Evolutionary conservation across 2,888 invertebrate species (phyloP).

Genomic region (Neoitamus cyanurus): DNA sequence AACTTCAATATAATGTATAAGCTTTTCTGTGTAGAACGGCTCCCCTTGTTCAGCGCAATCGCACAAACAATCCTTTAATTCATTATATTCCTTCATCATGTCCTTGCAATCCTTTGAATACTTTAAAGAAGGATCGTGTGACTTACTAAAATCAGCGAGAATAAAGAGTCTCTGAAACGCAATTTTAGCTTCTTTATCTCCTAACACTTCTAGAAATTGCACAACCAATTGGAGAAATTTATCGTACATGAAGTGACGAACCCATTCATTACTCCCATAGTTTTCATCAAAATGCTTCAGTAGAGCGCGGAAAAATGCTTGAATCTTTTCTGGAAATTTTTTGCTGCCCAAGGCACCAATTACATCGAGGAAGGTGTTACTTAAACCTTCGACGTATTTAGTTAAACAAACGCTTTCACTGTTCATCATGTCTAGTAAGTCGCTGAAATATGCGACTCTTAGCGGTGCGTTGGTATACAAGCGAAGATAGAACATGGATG

Average conservation of each 20-base stretch:
- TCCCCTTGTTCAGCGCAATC: neutral
- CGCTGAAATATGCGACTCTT: neutral
- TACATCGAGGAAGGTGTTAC: neutral
- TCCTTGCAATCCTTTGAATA: neutral
- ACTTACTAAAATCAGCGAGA: neutral
- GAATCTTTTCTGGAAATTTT: constrained; percentile 13
- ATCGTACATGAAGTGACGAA: neutral
- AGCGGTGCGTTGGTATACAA: neutral
- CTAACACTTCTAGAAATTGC: neutral
- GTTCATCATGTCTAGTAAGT: constrained; percentile 22
- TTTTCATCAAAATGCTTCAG: neutral
- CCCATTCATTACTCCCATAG: neutral
- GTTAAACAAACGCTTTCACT: constrained; percentile 13
- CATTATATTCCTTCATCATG: neutral
- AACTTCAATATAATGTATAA: neutral
- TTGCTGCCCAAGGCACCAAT: neutral
- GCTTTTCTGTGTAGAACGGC: neutral
- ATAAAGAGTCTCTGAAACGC: neutral
- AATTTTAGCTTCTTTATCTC: neutral
- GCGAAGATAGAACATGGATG: constrained; percentile 34
- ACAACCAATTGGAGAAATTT: neutral
- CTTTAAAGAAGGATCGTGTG: neutral
- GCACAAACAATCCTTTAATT: no score
- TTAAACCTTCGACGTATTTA: neutral
- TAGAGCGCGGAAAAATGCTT: neutral